Conservation (phyloP, 2,888 invertebrate genomes). For the Diaperis boleti region DNA sequence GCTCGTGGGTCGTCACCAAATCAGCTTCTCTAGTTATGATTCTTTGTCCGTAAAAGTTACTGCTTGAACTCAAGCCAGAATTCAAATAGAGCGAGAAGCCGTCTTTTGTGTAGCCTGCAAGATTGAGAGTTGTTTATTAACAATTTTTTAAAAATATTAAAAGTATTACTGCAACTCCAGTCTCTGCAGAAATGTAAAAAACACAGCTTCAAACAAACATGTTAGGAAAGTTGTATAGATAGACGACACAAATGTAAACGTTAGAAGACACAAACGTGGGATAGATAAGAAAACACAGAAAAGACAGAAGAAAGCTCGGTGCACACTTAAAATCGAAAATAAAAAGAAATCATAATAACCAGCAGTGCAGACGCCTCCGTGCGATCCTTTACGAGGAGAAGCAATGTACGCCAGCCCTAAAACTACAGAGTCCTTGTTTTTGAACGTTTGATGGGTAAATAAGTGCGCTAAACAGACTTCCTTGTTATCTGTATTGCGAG, state of each 20-base stretch:
- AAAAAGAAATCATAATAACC: conserved; percentile 63
- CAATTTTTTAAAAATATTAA: too few relatives aligned
- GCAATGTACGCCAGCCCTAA: conserved; percentile 70
- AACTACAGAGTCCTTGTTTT: conserved; percentile 60
- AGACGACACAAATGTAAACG: too few relatives aligned
- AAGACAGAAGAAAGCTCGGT: conserved; percentile 20
- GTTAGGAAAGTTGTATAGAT: too few relatives aligned
- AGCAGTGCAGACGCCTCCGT: conserved; percentile 69
- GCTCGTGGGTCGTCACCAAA: conserved; percentile 95
- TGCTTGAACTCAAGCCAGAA: conserved; percentile 93
- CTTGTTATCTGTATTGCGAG: conserved; percentile 62
- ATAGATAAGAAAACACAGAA: too few relatives aligned
- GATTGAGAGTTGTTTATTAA: too few relatives aligned
- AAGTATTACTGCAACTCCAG: too few relatives aligned
- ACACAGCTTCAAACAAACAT: too few relatives aligned
- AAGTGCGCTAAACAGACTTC: conserved; percentile 68
- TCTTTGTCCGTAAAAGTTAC: conserved; percentile 94
- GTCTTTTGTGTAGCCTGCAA: conserved; percentile 92
- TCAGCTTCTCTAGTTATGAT: conserved; percentile 97
- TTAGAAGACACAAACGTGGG: too few relatives aligned
- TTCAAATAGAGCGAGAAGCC: conserved; percentile 93
- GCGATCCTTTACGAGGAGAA: conserved; percentile 65
- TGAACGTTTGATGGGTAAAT: conserved; percentile 70
- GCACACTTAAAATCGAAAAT: too few relatives aligned
- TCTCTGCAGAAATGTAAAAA: too few relatives aligned